phyloP scores from a whole-genome alignment of 2,113 vertebrate species.

The Neodontobutis hainanensis region DNA sequence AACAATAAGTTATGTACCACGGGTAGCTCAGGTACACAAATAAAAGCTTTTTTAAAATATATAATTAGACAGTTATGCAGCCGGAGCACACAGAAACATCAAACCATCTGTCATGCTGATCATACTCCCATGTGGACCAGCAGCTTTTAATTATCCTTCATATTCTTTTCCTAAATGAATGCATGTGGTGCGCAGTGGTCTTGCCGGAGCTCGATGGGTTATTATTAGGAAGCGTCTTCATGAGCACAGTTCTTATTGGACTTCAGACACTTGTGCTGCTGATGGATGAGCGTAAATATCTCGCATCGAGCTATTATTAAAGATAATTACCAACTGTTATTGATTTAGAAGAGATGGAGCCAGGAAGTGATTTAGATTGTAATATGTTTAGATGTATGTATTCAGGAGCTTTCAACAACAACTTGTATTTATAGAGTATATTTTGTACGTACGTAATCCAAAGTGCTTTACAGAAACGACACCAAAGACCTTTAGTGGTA shows the following conservation, averaged over 20 bases:
- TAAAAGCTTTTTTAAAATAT: background rate
- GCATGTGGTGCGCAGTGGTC: constrained; percentile 11
- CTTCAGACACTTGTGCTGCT: background rate
- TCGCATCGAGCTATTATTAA: background rate
- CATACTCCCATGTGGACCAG: constrained; percentile 24
- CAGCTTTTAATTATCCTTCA: no score
- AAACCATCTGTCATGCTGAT: constrained; percentile 41
- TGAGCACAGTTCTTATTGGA: constrained; percentile 29
- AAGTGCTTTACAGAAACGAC: no score
- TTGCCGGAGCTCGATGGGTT: constrained; percentile 8
- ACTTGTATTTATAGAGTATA: no score
- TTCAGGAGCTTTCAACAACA: no score
- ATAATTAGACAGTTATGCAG: background rate
- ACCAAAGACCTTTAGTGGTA: no score
- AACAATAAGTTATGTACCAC: background rate
- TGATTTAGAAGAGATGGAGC: no score
- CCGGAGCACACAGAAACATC: background rate
- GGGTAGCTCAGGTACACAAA: background rate
- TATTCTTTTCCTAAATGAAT: no score
- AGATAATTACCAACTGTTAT: background rate
- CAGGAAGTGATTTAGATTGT: no score
- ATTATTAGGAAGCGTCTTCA: constrained; percentile 18
- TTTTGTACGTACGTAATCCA: no score
- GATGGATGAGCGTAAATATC: constrained; percentile 10
- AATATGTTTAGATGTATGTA: no score